Percentiles rank a stretch among this genome's conserved stretches.
phyloP scores from a whole-genome alignment of 2,113 vertebrate species.

The Leucosticte australis region DNA sequence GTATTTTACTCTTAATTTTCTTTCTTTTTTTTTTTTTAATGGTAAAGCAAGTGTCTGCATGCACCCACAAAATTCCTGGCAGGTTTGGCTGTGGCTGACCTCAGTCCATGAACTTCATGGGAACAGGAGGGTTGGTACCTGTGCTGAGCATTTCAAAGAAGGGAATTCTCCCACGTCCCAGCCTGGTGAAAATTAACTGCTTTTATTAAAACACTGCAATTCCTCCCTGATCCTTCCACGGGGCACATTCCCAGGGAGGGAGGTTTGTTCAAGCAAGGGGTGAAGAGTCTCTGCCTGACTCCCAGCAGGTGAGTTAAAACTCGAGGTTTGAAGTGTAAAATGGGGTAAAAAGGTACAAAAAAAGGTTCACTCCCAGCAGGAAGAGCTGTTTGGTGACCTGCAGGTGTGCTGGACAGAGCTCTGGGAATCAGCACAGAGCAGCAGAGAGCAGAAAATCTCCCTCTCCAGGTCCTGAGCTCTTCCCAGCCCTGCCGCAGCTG shows the following conservation, averaged over 20 bases:
- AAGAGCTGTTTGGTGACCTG: background rate
- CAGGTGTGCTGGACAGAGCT: background rate
- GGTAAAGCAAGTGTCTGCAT: background rate
- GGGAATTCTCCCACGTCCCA: background rate
- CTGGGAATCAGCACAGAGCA: background rate
- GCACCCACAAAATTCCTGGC: background rate
- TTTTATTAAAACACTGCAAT: background rate
- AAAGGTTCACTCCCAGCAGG: background rate
- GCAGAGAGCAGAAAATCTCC: background rate
- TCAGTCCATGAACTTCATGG: background rate
- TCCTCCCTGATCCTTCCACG: background rate
- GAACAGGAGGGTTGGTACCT: background rate
- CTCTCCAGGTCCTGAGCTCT: background rate
- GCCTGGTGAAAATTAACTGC: background rate
- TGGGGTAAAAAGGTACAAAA: fast-evolving
- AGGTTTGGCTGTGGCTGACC: background rate
- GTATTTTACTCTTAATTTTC: background rate
- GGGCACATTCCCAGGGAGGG: background rate
- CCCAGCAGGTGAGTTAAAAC: background rate
- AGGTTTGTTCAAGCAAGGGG: background rate
- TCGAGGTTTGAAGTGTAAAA: background rate
- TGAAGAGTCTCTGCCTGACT: background rate
- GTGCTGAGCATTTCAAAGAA: slow-evolving; percentile 7
- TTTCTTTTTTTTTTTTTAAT: background rate
- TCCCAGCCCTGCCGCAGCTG: background rate